phyloP scores from a whole-genome alignment of 2,888 invertebrate species.

The Nineta flava region DNA sequence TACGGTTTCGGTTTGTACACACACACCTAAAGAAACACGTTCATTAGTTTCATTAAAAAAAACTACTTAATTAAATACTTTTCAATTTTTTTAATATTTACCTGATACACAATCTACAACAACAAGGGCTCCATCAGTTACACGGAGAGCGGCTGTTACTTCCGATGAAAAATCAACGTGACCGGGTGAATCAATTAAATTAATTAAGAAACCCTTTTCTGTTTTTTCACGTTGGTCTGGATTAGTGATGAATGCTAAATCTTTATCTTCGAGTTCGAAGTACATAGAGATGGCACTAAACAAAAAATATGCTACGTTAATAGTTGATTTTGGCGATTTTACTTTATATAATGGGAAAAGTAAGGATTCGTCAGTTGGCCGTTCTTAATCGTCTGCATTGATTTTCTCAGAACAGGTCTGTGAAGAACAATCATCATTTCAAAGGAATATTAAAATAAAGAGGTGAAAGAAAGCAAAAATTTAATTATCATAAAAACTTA shows the following conservation, averaged over 20 bases:
- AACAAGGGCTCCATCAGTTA: slow-evolving; percentile 98
- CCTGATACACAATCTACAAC: slow-evolving; percentile 99
- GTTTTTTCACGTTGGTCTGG: slow-evolving; percentile 81
- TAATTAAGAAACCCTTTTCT: slow-evolving; percentile 95
- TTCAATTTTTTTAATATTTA: slow-evolving; percentile 28
- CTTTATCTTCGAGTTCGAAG: slow-evolving; percentile 92
- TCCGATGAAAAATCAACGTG: slow-evolving; percentile 99
- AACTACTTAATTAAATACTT: neutral
- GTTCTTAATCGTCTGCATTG: neutral
- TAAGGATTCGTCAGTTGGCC: neutral
- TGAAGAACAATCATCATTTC: neutral
- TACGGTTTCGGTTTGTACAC: slow-evolving; percentile 99
- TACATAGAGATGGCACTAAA: slow-evolving; percentile 96
- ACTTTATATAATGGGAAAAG: neutral
- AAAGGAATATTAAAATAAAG: neutral
- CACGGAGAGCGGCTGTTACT: slow-evolving; percentile 98
- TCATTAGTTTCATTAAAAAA: neutral
- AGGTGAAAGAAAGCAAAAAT: slow-evolving; percentile 1
- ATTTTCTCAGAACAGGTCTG: neutral
- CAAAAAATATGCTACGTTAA: slow-evolving; percentile 7
- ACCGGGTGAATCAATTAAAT: slow-evolving; percentile 98
- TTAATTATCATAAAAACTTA: slow-evolving; percentile 35
- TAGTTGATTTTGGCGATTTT: slow-evolving; percentile 1
- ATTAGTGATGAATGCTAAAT: slow-evolving; percentile 83
- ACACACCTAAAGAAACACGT: slow-evolving; percentile 59